phyloP scores from a whole-genome alignment of 92 coral and sea anemone species.

The Palythoa heliodiscus region DNA sequence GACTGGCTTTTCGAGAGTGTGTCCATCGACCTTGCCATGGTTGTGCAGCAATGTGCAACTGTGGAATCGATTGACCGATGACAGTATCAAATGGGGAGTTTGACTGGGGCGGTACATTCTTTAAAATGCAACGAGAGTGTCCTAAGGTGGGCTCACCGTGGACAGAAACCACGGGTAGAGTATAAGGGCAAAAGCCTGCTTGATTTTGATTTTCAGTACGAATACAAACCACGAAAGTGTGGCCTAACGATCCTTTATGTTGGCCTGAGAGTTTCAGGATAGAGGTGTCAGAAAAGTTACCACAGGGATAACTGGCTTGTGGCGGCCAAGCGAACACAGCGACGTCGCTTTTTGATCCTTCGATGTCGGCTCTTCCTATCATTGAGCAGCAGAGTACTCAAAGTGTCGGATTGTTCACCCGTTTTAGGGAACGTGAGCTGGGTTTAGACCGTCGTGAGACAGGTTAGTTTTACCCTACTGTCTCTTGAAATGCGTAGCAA shows the following conservation, averaged over 20 bases:
- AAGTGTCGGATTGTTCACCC: conserved; percentile 15
- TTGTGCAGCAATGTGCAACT: conserved; percentile 11
- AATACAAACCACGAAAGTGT: too few relatives aligned
- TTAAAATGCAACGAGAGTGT: not conserved
- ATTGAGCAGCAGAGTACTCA: not conserved
- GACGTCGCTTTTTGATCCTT: conserved; percentile 7
- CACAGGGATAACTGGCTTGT: too few relatives aligned
- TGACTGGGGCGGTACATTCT: conserved; percentile 15
- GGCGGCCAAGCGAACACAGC: conserved; percentile 13
- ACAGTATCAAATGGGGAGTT: not conserved
- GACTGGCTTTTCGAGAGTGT: conserved; percentile 12
- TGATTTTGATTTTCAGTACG: conserved; percentile 5
- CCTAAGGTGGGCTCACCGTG: conserved; percentile 7
- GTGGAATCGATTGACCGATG: conserved; percentile 8
- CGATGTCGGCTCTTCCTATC: not conserved
- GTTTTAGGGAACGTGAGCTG: too few relatives aligned
- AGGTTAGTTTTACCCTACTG: not conserved
- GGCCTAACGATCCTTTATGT: conserved; percentile 2
- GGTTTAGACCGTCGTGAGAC: too few relatives aligned
- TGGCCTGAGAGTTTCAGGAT: not conserved
- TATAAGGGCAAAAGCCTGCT: conserved; percentile 1
- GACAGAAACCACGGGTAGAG: conserved; percentile 2
- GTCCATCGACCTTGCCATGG: conserved; percentile 13
- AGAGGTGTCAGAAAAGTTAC: too few relatives aligned
- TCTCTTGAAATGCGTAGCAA: conserved; percentile 6